Conservation (phyloP, 1,140 invertebrate genomes). For the Conopomorpha cramerella region DNA sequence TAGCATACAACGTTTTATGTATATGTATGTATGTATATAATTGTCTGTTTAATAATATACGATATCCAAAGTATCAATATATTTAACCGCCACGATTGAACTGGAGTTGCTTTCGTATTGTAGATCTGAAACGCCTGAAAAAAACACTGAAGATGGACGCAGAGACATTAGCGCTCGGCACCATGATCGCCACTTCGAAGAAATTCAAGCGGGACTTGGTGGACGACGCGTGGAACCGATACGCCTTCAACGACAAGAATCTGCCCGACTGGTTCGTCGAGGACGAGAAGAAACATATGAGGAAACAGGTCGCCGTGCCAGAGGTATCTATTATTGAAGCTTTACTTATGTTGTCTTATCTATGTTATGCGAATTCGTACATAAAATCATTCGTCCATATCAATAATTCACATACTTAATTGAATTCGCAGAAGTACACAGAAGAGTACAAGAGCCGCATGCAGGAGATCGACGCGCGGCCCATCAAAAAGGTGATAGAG, state of each 20-base stretch:
- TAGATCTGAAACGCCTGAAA: slow-evolving; percentile 38
- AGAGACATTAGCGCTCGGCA: slow-evolving; percentile 86
- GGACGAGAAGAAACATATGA: slow-evolving; percentile 93
- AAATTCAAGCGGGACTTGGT: slow-evolving; percentile 85
- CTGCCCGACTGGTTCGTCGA: slow-evolving; percentile 96
- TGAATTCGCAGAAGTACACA: slow-evolving; percentile 66
- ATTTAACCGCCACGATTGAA: no score
- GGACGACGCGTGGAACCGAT: slow-evolving; percentile 91
- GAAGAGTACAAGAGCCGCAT: slow-evolving; percentile 76
- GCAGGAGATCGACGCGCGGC: slow-evolving; percentile 89
- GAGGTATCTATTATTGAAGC: slow-evolving; percentile 65
- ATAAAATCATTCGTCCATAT: no score
- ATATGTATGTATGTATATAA: no score
- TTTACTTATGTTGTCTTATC: no score
- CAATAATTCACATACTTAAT: no score
- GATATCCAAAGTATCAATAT: no score
- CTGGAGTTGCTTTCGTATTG: no score
- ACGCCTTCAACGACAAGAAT: slow-evolving; percentile 84
- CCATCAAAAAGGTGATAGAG: slow-evolving; percentile 98
- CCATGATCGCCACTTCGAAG: slow-evolving; percentile 81
- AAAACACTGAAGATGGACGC: slow-evolving; percentile 80
- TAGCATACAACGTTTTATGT: no score
- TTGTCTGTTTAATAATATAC: neutral
- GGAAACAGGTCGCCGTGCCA: slow-evolving; percentile 76
- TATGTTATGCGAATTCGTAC: no score